phyloP scores from a whole-genome alignment of 2,113 vertebrate species.

The Chitala chitala region DNA sequence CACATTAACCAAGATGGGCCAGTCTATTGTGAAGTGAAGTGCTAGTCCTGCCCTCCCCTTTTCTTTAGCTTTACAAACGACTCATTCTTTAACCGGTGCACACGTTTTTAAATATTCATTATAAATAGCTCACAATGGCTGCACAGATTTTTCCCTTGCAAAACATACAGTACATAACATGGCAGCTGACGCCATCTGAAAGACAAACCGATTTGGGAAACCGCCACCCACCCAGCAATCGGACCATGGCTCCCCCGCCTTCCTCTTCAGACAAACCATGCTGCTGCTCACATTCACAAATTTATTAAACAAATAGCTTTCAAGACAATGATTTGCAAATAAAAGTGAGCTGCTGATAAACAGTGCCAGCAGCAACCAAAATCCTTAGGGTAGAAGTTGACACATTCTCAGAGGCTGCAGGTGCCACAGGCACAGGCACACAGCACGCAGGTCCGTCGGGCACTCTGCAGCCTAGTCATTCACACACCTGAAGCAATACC shows the following conservation, averaged over 20 bases:
- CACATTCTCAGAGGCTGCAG: background rate
- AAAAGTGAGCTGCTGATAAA: background rate
- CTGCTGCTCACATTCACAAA: background rate
- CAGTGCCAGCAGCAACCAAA: background rate
- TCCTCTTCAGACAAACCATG: background rate
- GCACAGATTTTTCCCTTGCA: background rate
- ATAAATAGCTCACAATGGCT: background rate
- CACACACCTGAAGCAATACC: background rate
- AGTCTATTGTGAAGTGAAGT: constrained; percentile 6
- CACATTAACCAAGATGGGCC: background rate
- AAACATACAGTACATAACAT: no score
- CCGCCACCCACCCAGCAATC: no score
- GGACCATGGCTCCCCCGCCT: background rate
- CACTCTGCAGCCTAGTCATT: background rate
- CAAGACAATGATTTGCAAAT: constrained; percentile 24
- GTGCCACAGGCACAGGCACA: background rate
- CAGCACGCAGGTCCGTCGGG: background rate
- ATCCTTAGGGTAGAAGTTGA: background rate
- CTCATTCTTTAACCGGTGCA: background rate
- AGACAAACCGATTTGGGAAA: no score
- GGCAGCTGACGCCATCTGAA: no score
- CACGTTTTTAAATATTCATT: background rate
- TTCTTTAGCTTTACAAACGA: background rate
- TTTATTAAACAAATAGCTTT: constrained; percentile 25
- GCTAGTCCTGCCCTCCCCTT: background rate